Base-by-base conservation (phyloP, 2,113 vertebrate genomes). In the Myrmophylax atrothorax region DNA sequence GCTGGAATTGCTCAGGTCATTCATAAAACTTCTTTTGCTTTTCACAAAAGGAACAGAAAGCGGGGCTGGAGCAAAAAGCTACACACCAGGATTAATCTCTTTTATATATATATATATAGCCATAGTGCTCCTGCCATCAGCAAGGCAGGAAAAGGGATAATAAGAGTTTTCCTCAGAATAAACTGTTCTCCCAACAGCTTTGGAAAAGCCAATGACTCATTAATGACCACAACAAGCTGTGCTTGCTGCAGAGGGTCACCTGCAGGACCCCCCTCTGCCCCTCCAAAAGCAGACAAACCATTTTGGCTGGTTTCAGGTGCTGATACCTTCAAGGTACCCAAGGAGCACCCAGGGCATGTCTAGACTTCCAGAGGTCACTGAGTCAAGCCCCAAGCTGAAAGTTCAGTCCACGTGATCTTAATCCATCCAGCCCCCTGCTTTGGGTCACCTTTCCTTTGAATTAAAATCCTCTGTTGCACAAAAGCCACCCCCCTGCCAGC, bases 11-110 rank as follows among this genome's bases (percentile, higher is more conserved):
- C 96, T 95, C 42, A 25, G 94, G 90, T 97, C 97, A 78, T 98
- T 97, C 97, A 97, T 97, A 97, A 97, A 94, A 94, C 87, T 97
- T 42, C 77, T 90, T 93, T 72, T 83, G 67, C 94, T 94, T 92
- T 59, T 74, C 95, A 84, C 17, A 13, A 59, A 96, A 83, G 82
- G 87, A 97, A 96, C 64, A 75, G 87, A 93, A 90, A 95, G 95
- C 95, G 80, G 72, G 58, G 78, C 96, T 75, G 93, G 85, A 93
- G 92, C 82, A 84, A 35, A 72, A 24, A 86, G 74, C 74, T 17
- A 23, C 62, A 42, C 26, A 26, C 18, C 26, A 29, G 22, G 37
- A 53, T 11, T 28, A 6, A 37, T 38, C 49, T 24, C 60, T 70
- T 40, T 18, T 10, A 4, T 7, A 3, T 4, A 6, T 6, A 38